These are phyloP conservation scores for Leucozona laternaria DNA, from an alignment of 2,888 invertebrate genomes.

Conservation along the genomic window DNA sequence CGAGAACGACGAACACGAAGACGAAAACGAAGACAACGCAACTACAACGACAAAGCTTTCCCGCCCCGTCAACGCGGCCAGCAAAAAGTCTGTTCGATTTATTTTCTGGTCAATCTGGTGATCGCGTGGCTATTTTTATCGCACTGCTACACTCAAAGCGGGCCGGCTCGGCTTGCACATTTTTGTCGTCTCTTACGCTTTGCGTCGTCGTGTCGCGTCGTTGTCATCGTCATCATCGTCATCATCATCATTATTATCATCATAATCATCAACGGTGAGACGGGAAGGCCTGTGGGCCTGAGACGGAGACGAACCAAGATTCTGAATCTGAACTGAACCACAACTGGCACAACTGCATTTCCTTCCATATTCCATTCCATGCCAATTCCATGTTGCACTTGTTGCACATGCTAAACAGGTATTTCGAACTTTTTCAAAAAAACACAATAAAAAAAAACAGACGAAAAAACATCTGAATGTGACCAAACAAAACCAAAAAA, in stretches of 20 bases:
- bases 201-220: constrained; percentile 17
- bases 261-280: constrained; percentile 6
- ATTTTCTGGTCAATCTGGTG: constrained; percentile 69
- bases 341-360: constrained; percentile 71
- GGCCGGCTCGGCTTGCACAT: constrained; percentile 44
- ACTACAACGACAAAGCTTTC: not conserved
- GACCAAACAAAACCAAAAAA: constrained; percentile 44
- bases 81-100: constrained; percentile 49
- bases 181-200: constrained; percentile 41
- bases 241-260: constrained; percentile 5
- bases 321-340: constrained; percentile 29
- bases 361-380: constrained; percentile 59
- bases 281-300: not conserved
- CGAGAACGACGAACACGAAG: not conserved
- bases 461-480: constrained; percentile 56
- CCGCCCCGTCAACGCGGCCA: not conserved
- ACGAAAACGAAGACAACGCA: not conserved
- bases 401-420: constrained; percentile 76
- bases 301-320: not conserved
- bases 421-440: constrained; percentile 49
- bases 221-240: constrained; percentile 16
- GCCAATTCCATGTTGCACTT: constrained; percentile 72
- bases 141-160: constrained; percentile 54
- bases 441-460: constrained; percentile 23
- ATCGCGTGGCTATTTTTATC: constrained; percentile 75